A percentile compares a stretch with the other conserved stretches of the same genome.
Conservation (phyloP, 2,113 vertebrate genomes). For the Misgurnus mizolepis region DNA sequence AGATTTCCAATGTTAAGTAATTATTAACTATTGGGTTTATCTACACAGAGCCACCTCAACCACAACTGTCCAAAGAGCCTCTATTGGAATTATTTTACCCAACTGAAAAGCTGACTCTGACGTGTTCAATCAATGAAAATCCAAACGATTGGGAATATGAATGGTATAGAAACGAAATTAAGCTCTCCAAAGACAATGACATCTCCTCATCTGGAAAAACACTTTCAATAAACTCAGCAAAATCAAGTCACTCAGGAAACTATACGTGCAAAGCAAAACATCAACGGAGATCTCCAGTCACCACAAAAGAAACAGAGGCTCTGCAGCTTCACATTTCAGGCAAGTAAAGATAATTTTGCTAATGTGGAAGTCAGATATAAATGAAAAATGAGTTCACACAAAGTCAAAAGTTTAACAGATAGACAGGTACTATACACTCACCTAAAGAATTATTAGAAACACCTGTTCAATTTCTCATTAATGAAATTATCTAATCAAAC, state of each 20-base stretch:
- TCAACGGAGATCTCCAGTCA: not conserved
- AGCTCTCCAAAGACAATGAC: accelerated
- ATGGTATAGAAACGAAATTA: not conserved
- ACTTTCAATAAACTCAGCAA: not conserved
- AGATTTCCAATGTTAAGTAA: too few relatives aligned
- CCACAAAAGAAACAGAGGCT: not conserved
- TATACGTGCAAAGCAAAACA: not conserved
- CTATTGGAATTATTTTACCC: not conserved
- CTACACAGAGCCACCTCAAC: not conserved
- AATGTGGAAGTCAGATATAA: too few relatives aligned
- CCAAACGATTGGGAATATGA: not conserved
- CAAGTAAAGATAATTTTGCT: too few relatives aligned
- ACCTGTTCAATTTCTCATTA: too few relatives aligned
- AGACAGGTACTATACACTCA: too few relatives aligned
- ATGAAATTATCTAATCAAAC: too few relatives aligned
- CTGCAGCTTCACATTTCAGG: not conserved
- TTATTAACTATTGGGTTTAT: not conserved
- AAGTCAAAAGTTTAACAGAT: too few relatives aligned
- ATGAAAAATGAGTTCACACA: too few relatives aligned
- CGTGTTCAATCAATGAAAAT: not conserved
- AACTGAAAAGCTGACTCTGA: constrained; percentile 1
- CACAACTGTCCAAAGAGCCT: not conserved
- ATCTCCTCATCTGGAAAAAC: not conserved
- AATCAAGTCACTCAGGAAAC: not conserved
- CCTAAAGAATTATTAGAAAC: too few relatives aligned